A percentile compares a stretch with the other conserved stretches of the same genome.
phyloP scores from a whole-genome alignment of 2,113 vertebrate species.

The Stegostoma tigrinum region DNA sequence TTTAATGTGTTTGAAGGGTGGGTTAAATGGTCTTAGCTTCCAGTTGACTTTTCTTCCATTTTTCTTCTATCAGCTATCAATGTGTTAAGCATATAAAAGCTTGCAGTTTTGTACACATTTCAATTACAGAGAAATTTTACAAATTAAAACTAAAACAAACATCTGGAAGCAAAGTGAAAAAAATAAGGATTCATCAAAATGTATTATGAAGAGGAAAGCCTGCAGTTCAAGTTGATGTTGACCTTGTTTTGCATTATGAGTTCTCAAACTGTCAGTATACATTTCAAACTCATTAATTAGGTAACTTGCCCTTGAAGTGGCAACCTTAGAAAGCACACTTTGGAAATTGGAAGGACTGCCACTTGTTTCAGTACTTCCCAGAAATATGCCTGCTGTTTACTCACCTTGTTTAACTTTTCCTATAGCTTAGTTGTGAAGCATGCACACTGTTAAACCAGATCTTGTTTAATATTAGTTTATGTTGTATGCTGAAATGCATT shows the following conservation, averaged over 20 bases:
- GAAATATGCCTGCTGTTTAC: not conserved
- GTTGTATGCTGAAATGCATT: not conserved
- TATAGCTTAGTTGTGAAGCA: not conserved
- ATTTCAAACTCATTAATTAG: slow-evolving; percentile 21
- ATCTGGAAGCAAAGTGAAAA: not conserved
- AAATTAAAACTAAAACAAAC: not conserved
- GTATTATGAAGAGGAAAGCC: not conserved
- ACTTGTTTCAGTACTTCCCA: not conserved
- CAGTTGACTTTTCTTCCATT: not conserved
- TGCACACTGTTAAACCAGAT: not conserved
- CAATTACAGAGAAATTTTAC: not conserved
- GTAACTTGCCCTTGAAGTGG: slow-evolving; percentile 10
- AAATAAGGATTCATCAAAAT: not conserved
- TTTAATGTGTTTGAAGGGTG: not conserved
- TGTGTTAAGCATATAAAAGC: not conserved
- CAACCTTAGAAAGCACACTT: not conserved
- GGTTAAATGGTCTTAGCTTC: not conserved
- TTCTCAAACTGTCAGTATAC: slow-evolving; percentile 9
- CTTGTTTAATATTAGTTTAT: not conserved
- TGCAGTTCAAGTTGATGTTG: not conserved
- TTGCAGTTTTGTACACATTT: not conserved
- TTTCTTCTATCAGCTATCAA: not conserved
- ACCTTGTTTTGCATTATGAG: slow-evolving; percentile 15
- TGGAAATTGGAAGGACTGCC: not conserved
- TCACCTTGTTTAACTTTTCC: not conserved